Percentiles rank a stretch among this genome's conserved stretches.
Conservation (phyloP, 1,140 invertebrate genomes). For the Pogonomyrmex barbatus region DNA sequence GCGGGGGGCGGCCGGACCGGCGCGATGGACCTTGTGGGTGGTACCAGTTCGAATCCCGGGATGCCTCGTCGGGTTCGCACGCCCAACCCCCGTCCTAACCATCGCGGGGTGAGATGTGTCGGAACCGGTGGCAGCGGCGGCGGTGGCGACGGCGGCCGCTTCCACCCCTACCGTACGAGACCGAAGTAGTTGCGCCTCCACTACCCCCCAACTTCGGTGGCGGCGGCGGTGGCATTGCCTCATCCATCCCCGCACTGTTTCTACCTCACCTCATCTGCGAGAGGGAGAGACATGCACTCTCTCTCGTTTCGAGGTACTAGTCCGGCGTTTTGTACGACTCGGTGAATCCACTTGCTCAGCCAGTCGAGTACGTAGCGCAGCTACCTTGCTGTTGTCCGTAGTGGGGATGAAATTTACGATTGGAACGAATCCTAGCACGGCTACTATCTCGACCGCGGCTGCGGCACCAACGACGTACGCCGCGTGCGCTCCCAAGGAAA, state of each 20-base stretch:
- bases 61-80: constrained; percentile 79
- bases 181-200: constrained; percentile 62
- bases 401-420: constrained; percentile 64
- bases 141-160: constrained; percentile 40
- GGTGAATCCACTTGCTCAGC: constrained; percentile 74
- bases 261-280: constrained; percentile 50
- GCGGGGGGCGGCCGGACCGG: constrained; percentile 84
- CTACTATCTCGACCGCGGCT: constrained; percentile 61
- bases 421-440: constrained; percentile 54
- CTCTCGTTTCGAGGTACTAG: constrained; percentile 73
- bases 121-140: constrained; percentile 58
- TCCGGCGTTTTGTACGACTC: constrained; percentile 74
- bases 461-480: constrained; percentile 61
- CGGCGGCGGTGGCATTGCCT: constrained; percentile 38
- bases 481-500: constrained; percentile 50
- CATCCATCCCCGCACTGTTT: constrained; percentile 49
- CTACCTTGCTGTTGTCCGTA: constrained; percentile 7
- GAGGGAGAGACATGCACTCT: constrained; percentile 40
- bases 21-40: constrained; percentile 86
- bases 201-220: constrained; percentile 11
- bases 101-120: constrained; percentile 69
- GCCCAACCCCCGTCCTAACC: constrained; percentile 80
- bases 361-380: constrained; percentile 60
- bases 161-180: constrained; percentile 65
- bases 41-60: constrained; percentile 84